phyloP scores from a whole-genome alignment of 35 echinoderm and acorn worm species.

The Patiria miniata region DNA sequence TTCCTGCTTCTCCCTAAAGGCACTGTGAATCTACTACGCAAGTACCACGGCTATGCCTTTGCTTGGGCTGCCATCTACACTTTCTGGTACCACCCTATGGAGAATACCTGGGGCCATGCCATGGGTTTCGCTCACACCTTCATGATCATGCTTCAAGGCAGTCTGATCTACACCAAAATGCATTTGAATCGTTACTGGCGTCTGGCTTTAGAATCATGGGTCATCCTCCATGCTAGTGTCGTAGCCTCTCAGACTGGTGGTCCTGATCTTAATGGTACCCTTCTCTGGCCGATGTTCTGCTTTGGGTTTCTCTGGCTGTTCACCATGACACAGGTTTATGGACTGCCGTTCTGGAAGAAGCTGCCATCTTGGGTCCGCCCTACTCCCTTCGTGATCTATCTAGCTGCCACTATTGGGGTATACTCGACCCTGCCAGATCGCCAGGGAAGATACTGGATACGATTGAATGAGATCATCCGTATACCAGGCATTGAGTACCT shows the following conservation, averaged over 20 bases:
- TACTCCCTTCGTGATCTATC: conserved; percentile 55
- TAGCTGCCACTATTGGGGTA: conserved; percentile 33
- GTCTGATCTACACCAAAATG: conserved; percentile 86
- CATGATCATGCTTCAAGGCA: conserved; percentile 88
- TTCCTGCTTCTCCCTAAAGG: conserved; percentile 60
- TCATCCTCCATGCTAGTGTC: conserved; percentile 72
- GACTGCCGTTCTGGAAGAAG: conserved; percentile 79
- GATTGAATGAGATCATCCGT: conserved; percentile 65
- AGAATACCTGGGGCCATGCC: conserved; percentile 85
- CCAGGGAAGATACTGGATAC: conserved; percentile 60
- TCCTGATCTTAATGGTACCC: conserved; percentile 48
- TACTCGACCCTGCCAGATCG: conserved; percentile 58
- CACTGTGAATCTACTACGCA: conserved; percentile 67
- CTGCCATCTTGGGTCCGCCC: conserved; percentile 53
- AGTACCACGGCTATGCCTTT: conserved; percentile 92
- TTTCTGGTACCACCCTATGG: conserved; percentile 98
- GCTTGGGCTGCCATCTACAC: conserved; percentile 93
- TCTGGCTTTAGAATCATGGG: conserved; percentile 72
- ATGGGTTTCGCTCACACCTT: conserved; percentile 83
- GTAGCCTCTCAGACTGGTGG: conserved; percentile 84
- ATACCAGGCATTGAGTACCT: conserved; percentile 78
- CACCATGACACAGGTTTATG: conserved; percentile 78
- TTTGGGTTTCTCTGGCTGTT: conserved; percentile 92
- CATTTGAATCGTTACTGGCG: conserved; percentile 93
- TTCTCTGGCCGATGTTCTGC: conserved; percentile 86